Evolutionary conservation across 2,113 vertebrate species (phyloP).

Genomic region (Pedetes capensis): DNA sequence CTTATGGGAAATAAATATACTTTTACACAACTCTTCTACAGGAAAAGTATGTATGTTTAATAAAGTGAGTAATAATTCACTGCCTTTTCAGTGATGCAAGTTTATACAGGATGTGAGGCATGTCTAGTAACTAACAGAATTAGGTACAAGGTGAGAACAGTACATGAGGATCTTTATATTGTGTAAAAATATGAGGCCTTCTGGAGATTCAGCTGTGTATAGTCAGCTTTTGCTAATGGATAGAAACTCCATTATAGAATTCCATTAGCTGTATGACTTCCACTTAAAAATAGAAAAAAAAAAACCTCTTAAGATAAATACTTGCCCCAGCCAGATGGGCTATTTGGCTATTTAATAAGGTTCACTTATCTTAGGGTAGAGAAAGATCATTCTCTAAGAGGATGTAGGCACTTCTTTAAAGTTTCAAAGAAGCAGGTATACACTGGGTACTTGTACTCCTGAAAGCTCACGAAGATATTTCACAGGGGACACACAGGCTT

Average conservation of each 20-base stretch:
- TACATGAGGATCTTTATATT: background rate
- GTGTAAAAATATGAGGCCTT: background rate
- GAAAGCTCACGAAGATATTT: background rate
- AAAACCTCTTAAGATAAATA: background rate
- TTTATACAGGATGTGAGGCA: slow-evolving; percentile 58
- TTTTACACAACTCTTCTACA: background rate
- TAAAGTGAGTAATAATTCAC: slow-evolving; percentile 41
- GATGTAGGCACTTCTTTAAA: background rate
- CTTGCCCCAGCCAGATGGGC: background rate
- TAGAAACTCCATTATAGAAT: background rate
- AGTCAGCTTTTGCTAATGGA: background rate
- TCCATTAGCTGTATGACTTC: background rate
- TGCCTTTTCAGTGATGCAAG: background rate
- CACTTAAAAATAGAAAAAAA: background rate
- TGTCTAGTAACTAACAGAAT: slow-evolving; percentile 10
- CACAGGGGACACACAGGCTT: background rate
- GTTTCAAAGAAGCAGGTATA: background rate
- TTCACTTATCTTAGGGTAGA: background rate
- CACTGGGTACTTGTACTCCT: background rate
- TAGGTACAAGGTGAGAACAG: background rate
- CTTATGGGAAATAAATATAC: slow-evolving; percentile 43
- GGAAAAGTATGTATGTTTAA: slow-evolving; percentile 29
- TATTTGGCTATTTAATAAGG: background rate
- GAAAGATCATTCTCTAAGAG: background rate
- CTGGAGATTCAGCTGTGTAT: background rate